A percentile compares a stretch with the other conserved stretches of the same genome.
Conservation (phyloP, 2,113 vertebrate species). For the Alouatta palliata region DNA sequence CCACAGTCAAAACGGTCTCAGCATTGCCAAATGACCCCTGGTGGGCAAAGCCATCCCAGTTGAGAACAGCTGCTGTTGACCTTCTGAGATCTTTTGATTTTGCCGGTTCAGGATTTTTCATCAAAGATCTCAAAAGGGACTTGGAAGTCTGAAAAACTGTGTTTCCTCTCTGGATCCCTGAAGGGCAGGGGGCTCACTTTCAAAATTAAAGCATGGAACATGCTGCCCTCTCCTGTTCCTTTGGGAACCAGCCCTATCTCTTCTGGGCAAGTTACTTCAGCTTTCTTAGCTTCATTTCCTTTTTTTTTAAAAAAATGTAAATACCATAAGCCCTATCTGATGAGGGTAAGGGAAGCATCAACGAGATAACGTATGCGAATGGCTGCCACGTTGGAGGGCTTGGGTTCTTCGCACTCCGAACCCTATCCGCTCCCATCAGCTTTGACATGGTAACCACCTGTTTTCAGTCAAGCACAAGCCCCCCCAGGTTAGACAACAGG, state of each 20-base stretch:
- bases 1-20: neutral
- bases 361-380: neutral
- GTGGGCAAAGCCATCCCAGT: too few species aligned
- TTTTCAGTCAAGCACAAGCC: neutral
- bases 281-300: neutral
- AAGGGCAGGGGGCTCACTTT: neutral
- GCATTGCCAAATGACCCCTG: neutral
- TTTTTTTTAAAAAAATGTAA: neutral
- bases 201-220: neutral
- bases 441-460: rapidly evolving
- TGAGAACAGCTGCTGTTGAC: neutral
- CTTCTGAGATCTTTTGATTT: neutral
- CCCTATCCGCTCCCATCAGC: rapidly evolving
- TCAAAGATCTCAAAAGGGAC: neutral
- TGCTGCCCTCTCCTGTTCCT: neutral
- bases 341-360: neutral
- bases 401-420: neutral
- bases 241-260: neutral
- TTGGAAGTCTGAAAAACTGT: neutral
- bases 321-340: neutral
- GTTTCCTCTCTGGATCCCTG: neutral
- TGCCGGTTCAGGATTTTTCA: neutral
- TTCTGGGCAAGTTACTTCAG: neutral
- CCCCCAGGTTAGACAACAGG: neutral
- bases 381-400: too few species aligned